phyloP scores from a whole-genome alignment of 2,113 vertebrate species.

The Scopus umbretta region DNA sequence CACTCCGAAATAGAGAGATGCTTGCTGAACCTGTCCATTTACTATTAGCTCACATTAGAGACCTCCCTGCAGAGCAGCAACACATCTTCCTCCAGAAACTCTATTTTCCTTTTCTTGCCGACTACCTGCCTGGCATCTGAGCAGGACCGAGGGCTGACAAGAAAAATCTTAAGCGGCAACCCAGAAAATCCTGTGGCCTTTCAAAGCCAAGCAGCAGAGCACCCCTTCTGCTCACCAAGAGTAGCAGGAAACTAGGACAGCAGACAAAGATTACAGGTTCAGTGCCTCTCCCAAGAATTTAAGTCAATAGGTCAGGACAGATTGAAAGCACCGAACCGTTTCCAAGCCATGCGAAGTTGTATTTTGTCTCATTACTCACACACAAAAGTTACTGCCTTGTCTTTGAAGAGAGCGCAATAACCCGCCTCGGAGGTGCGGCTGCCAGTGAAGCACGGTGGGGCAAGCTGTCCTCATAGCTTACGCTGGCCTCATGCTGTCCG shows the following conservation, averaged over 20 bases:
- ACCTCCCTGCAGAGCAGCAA: background rate
- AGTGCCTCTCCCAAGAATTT: background rate
- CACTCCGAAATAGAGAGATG: background rate
- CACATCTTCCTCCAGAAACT: background rate
- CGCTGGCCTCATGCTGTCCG: accelerated
- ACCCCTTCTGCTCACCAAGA: background rate
- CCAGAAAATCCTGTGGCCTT: background rate
- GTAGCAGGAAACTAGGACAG: background rate
- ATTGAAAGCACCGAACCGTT: background rate
- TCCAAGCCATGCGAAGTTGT: background rate
- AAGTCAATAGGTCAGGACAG: background rate
- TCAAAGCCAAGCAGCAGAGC: background rate
- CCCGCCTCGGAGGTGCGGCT: background rate
- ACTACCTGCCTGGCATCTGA: background rate
- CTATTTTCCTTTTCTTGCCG: background rate
- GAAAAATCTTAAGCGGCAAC: background rate
- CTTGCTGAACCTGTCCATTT: background rate
- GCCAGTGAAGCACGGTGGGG: background rate
- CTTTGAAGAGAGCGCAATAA: background rate
- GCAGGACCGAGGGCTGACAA: background rate
- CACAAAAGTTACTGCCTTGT: background rate
- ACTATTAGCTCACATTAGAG: background rate
- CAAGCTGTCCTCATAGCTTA: background rate
- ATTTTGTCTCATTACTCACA: background rate
- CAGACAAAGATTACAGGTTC: background rate